phyloP scores from a whole-genome alignment of 1,140 invertebrate species.

The Tyrophagus putrescentiae region DNA sequence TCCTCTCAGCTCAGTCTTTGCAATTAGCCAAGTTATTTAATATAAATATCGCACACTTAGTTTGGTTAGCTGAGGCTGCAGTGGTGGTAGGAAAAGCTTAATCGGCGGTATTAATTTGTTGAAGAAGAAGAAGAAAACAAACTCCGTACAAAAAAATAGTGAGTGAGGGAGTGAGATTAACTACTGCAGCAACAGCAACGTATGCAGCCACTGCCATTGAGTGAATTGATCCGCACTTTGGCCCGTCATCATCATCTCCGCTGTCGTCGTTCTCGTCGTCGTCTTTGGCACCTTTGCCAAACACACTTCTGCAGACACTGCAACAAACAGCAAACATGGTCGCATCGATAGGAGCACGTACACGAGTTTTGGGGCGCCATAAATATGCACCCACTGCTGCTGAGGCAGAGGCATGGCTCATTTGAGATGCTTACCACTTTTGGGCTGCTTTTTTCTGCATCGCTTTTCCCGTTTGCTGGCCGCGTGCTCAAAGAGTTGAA shows the following conservation, averaged over 20 bases:
- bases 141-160: too few relatives aligned
- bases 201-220: neutral
- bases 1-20: neutral
- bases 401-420: neutral
- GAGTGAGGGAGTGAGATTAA: too few relatives aligned
- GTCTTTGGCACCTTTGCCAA: neutral
- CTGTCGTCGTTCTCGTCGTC: too few relatives aligned
- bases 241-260: too few relatives aligned
- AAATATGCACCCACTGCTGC: neutral
- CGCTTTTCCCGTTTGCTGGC: too few relatives aligned
- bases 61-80: neutral
- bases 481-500: slow-evolving; percentile 11
- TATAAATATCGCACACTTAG: slow-evolving; percentile 7
- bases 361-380: slow-evolving; percentile 8
- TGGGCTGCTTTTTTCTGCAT: too few relatives aligned
- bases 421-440: slow-evolving; percentile 3
- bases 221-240: slow-evolving; percentile 13
- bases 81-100: too few relatives aligned
- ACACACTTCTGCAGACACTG: too few relatives aligned
- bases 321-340: too few relatives aligned
- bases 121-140: too few relatives aligned
- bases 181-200: neutral
- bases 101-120: slow-evolving; percentile 2
- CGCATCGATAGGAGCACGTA: slow-evolving; percentile 14
- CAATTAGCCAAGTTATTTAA: slow-evolving; percentile 11